Conservation (phyloP, 1,140 invertebrate species). For the Aphaenogaster ashmeadi region DNA sequence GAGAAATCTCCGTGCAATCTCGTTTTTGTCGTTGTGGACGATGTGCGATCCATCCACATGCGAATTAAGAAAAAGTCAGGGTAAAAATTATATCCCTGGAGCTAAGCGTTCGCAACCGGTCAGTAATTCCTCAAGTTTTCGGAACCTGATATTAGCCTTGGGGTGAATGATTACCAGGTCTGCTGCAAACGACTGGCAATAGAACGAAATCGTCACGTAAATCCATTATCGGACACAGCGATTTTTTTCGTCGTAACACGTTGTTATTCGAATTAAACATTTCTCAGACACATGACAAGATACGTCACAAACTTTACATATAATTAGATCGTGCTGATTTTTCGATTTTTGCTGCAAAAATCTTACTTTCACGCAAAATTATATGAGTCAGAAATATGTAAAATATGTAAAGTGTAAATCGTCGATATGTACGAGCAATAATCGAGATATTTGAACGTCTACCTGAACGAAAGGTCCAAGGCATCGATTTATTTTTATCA, state of each 20-base stretch:
- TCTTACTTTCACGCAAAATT: not conserved
- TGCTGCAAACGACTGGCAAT: not conserved
- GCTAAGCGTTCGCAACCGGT: conserved; percentile 62
- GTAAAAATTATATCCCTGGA: conserved; percentile 73
- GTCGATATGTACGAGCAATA: not conserved
- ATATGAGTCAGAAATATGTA: not conserved
- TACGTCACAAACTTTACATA: not conserved
- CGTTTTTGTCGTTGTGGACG: not conserved
- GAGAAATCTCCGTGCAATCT: not conserved
- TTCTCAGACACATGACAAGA: not conserved
- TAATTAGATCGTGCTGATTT: too few species aligned
- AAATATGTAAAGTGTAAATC: not conserved
- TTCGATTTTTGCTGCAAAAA: not conserved
- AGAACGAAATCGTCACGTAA: conserved; percentile 20
- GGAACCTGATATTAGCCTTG: conserved; percentile 72
- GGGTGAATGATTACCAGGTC: conserved; percentile 67
- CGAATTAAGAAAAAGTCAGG: conserved; percentile 58
- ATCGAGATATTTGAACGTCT: not conserved
- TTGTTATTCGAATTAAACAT: not conserved
- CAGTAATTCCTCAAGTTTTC: conserved; percentile 70
- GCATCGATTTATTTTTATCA: conserved; percentile 22
- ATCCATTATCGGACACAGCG: not conserved
- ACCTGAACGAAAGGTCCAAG: not conserved
- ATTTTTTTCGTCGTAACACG: not conserved
- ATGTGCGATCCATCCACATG: not conserved